A percentile compares a stretch with the other conserved stretches of the same genome.
Conservation (phyloP, 35 echinoderm and acorn worm species). For the Stichopus chloronotus region DNA sequence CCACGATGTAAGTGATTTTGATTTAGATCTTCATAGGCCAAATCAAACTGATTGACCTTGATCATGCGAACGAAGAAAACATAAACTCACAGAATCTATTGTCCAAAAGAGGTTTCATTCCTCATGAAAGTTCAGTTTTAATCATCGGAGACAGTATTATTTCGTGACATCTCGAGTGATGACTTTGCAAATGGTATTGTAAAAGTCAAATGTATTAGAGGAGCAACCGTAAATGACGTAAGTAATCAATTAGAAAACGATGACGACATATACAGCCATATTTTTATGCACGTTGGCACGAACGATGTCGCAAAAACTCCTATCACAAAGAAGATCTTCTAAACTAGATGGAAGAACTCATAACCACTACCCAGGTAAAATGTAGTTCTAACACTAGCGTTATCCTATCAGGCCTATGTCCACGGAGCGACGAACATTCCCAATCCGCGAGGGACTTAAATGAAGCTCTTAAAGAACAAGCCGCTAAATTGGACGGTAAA, state of each 20-base stretch:
- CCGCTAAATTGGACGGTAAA: not conserved
- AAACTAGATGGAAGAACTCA: not conserved
- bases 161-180: not conserved
- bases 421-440: not conserved
- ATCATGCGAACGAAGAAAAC: not conserved
- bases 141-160: too few species aligned
- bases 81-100: not conserved
- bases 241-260: slow-evolving; percentile 3
- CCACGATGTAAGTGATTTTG: not conserved
- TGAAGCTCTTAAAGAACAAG: not conserved
- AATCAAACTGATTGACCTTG: not conserved
- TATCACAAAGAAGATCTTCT: not conserved
- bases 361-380: slow-evolving; percentile 1
- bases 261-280: not conserved
- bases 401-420: not conserved
- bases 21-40: not conserved
- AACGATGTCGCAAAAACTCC: not conserved
- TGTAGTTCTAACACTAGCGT: not conserved
- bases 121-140: too few species aligned
- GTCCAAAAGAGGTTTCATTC: not conserved
- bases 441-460: not conserved
- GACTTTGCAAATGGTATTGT: slow-evolving; percentile 2
- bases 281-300: not conserved
- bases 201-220: slow-evolving; percentile 10
- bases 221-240: slow-evolving; percentile 2